Percentiles rank a stretch among this genome's conserved stretches.
Conservation (phyloP, 2,113 vertebrate species). For the Solea senegalensis region DNA sequence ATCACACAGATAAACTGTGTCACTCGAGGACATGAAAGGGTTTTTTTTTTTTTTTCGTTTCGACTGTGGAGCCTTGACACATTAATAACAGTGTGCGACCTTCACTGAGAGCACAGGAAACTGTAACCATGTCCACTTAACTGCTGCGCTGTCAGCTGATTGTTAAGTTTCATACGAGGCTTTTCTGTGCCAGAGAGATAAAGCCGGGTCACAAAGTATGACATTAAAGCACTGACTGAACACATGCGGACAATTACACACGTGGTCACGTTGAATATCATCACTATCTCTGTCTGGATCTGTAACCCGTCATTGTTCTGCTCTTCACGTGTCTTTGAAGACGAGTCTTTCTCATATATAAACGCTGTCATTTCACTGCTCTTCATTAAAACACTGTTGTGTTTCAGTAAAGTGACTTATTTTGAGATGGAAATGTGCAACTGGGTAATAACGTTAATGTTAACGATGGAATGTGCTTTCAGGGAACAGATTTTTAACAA, state of each 20-base stretch:
- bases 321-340: conserved; percentile 17
- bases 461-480: too few relatives aligned
- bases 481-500: too few relatives aligned
- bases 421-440: not conserved
- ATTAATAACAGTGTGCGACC: conserved; percentile 4
- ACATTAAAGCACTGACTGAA: conserved; percentile 3
- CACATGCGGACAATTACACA: conserved; percentile 30
- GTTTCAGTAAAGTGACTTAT: conserved; percentile 1
- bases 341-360: conserved; percentile 22
- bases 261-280: conserved; percentile 16
- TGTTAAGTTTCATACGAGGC: conserved; percentile 8
- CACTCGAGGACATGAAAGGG: conserved; percentile 7
- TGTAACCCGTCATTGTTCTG: conserved; percentile 23
- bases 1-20: conserved; percentile 34
- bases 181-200: conserved; percentile 25
- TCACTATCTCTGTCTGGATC: conserved; percentile 31
- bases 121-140: conserved; percentile 29
- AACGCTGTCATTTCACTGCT: conserved; percentile 15
- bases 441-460: too few relatives aligned
- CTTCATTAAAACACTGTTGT: not conserved
- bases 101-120: conserved; percentile 10
- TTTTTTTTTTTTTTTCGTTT: conserved; percentile 9
- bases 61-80: conserved; percentile 1
- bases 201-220: conserved; percentile 31
- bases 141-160: conserved; percentile 16